Evolutionary conservation across 2,113 vertebrate species (phyloP).

Genomic region (Pomatostomus ruficeps): DNA sequence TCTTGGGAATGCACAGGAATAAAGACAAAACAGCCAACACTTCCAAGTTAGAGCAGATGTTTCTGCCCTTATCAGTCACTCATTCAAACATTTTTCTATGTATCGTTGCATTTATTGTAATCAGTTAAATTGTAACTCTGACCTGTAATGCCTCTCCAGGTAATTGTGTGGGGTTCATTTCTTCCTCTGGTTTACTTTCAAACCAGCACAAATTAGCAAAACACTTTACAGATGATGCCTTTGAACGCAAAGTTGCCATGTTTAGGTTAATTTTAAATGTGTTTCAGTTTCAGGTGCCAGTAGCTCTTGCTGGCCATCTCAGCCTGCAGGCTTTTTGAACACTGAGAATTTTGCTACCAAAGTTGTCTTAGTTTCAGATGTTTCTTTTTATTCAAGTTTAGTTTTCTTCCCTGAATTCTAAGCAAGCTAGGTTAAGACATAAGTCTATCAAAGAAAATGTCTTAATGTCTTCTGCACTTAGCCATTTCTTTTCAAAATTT

Average conservation of each 20-base stretch:
- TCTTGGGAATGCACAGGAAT: no score
- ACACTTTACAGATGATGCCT: neutral
- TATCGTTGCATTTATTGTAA: neutral
- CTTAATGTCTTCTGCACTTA: neutral
- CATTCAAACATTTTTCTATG: no score
- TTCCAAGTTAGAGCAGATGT: no score
- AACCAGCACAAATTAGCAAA: neutral
- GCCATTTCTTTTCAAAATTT: neutral
- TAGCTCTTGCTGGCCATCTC: neutral
- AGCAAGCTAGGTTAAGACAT: neutral
- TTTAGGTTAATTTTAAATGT: neutral
- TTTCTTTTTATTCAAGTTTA: neutral
- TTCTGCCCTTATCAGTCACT: no score
- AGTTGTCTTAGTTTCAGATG: neutral
- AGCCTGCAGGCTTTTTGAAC: neutral
- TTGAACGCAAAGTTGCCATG: neutral
- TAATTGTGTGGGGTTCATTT: neutral
- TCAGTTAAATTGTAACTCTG: neutral
- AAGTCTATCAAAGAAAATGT: neutral
- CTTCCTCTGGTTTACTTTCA: neutral
- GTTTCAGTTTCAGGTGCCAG: neutral
- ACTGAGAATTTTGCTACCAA: accelerated
- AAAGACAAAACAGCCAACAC: no score
- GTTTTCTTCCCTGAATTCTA: neutral
- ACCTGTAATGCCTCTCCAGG: neutral